phyloP scores from a whole-genome alignment of 92 coral and sea anemone genomes.

The Diadumene lineata region DNA sequence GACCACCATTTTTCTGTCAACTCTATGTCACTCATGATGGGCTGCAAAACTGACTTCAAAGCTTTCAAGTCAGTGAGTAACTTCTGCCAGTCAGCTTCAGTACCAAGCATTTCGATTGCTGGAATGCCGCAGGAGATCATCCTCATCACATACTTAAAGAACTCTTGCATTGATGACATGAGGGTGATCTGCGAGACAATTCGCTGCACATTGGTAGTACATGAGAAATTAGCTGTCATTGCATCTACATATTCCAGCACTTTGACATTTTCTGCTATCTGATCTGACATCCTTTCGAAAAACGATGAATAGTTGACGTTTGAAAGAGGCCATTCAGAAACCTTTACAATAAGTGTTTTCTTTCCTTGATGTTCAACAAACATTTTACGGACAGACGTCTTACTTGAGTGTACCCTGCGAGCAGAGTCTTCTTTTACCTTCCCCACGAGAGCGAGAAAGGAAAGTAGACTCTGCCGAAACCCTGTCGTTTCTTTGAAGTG shows the following conservation, averaged over 20 bases:
- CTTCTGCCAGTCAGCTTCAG: not conserved
- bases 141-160: too few relatives aligned
- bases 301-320: slow-evolving; percentile 59
- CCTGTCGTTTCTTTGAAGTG: too few relatives aligned
- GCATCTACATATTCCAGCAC: slow-evolving; percentile 70
- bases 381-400: slow-evolving; percentile 45
- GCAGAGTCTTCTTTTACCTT: too few relatives aligned
- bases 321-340: slow-evolving; percentile 44
- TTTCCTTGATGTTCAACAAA: slow-evolving; percentile 65
- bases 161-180: too few relatives aligned
- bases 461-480: too few relatives aligned
- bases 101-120: too few relatives aligned
- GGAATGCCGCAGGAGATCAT: too few relatives aligned
- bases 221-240: slow-evolving; percentile 64
- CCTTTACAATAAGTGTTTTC: slow-evolving; percentile 49
- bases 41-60: not conserved
- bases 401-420: too few relatives aligned
- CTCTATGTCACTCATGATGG: slow-evolving; percentile 23
- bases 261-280: slow-evolving; percentile 49
- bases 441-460: too few relatives aligned
- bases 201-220: too few relatives aligned
- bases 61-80: not conserved
- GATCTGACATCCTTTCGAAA: slow-evolving; percentile 57
- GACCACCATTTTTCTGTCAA: slow-evolving; percentile 60
- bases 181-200: too few relatives aligned